A percentile compares a stretch with the other conserved stretches of the same genome.
Evolutionary conservation across 92 coral and sea anemone species (phyloP).

Genomic region (Zoanthus sociatus): DNA sequence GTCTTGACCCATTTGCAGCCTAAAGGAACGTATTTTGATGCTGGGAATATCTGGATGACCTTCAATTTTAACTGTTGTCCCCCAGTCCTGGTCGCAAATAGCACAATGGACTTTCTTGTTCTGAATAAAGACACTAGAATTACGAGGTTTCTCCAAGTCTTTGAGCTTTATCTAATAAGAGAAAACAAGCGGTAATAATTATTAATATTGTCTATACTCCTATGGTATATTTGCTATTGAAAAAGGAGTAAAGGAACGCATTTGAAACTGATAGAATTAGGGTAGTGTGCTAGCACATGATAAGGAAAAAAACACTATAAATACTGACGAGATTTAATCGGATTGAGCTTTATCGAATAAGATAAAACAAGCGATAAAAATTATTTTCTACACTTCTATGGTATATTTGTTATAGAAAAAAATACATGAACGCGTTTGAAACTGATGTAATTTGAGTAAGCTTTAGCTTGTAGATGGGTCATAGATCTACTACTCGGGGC

Average conservation of each 20-base stretch:
- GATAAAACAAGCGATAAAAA: not conserved
- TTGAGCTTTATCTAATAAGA: constrained; percentile 8
- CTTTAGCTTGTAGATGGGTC: too few species aligned
- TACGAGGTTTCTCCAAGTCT: constrained; percentile 33
- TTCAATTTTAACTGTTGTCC: constrained; percentile 71
- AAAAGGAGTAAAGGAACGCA: too few species aligned
- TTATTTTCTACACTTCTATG: not conserved
- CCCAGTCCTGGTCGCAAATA: constrained; percentile 83
- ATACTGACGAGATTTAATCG: constrained; percentile 17
- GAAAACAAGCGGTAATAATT: not conserved
- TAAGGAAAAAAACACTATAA: constrained; percentile 57
- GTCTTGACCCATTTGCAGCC: constrained; percentile 54
- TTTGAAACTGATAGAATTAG: too few species aligned
- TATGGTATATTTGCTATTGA: too few species aligned
- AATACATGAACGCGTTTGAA: too few species aligned
- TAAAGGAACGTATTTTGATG: constrained; percentile 76
- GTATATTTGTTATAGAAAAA: too few species aligned
- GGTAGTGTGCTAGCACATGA: too few species aligned
- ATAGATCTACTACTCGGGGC: too few species aligned
- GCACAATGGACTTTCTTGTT: constrained; percentile 72
- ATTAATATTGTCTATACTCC: not conserved
- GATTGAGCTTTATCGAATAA: constrained; percentile 9
- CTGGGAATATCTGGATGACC: constrained; percentile 73
- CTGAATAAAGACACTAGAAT: constrained; percentile 62
- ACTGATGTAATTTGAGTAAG: too few species aligned